Evolutionary conservation across 2,888 invertebrate genomes (phyloP), one percentile per base, ranked within the genome.

Genomic region (Unio delphinus): DNA sequence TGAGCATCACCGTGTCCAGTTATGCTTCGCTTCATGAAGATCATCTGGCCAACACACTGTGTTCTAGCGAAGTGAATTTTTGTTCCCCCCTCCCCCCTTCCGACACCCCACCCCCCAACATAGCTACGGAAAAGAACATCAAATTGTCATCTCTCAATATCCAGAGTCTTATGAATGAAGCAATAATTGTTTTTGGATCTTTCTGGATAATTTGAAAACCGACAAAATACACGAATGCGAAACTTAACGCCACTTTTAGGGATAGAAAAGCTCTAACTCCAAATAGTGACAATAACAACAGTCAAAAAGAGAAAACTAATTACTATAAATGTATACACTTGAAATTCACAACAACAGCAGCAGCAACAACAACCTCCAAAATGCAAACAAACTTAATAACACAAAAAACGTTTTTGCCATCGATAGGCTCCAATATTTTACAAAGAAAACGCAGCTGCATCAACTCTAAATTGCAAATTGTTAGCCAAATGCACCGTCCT

Each of bases 171-270:
- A 45, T 45, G 11, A 45, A 15, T 45, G 45, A 11, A 45, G 15
- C 11, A 45, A 45, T 2, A 34, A 1, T 7, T 34, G 7, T 65
- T 72, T 54, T 54, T 65, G 63, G 69, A 68, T 63, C 54, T 60
- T 68, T 56, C 28, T 68, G 4, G 65, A 65, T 26, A 58, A 65
- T 20, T 64, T 61, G 7, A 64, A 66, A 55, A 55, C 61, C 57
- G 64, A 69, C 58, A 69, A 69, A 54, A 55, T 72, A 3, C 45
- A 60, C 56, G 72, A 65, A n/a, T 60, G 66, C 63, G 72, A 69
- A 61, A 72, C 59, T 72, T 23, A 55, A 56, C 15, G 63, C 66
- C 20, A 45, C 59, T n/a, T 45, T 72, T 15, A 6, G 61, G 20
- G 64, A 61, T 34, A 54, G 58, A 1, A 68, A 69, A 56, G 28